Conservation (phyloP, 2,113 vertebrate species). For the Catagonus wagneri region DNA sequence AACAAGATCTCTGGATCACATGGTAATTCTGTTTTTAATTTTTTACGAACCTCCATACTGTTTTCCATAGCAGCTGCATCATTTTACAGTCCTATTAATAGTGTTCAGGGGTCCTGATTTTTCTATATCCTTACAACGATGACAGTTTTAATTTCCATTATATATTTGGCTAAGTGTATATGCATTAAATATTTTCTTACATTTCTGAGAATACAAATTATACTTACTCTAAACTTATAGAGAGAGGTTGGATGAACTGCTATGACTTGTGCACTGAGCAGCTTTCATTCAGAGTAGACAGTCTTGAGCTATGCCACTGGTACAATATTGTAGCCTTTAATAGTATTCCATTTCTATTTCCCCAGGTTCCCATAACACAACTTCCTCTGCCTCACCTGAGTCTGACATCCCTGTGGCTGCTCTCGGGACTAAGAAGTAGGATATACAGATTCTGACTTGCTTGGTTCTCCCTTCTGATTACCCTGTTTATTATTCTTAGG, state of each 20-base stretch:
- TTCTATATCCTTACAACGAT: neutral
- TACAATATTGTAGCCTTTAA: neutral
- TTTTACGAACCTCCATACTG: neutral
- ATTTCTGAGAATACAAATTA: neutral
- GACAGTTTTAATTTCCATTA: neutral
- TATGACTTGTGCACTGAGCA: neutral
- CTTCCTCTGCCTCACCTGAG: rapidly evolving
- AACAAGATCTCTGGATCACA: neutral
- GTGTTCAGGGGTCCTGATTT: neutral
- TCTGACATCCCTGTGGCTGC: neutral
- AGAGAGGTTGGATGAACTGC: neutral
- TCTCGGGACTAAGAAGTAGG: neutral
- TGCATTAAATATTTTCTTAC: neutral
- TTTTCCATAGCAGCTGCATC: neutral
- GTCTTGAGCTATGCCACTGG: no score
- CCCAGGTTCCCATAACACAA: neutral
- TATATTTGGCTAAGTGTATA: neutral
- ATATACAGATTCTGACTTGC: neutral
- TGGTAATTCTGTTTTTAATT: neutral
- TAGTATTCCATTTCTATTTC: neutral
- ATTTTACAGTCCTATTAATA: neutral
- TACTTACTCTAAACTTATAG: neutral
- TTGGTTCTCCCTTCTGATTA: neutral
- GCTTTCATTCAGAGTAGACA: neutral
- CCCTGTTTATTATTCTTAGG: neutral